A percentile compares a stretch with the other conserved stretches of the same genome.
These are phyloP conservation scores for Drosophila ficusphila DNA, from an alignment of 1,140 invertebrate species.

Conservation along the genomic window DNA sequence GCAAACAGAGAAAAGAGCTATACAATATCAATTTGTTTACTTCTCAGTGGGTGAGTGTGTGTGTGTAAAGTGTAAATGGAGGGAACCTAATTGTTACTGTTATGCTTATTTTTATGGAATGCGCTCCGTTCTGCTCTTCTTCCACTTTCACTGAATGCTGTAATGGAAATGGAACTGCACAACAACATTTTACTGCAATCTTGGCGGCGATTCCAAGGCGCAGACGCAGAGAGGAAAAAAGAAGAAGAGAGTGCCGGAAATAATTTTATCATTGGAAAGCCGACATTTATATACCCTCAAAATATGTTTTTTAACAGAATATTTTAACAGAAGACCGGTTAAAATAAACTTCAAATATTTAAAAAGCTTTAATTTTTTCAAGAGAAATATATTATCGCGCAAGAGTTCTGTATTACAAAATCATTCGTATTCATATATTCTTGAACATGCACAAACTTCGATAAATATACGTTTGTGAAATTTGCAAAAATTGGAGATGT, in stretches of 20 bases:
- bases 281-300: background rate
- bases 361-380: no score
- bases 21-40: conserved; percentile 17
- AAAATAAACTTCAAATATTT: no score
- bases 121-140: background rate
- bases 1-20: background rate
- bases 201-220: background rate
- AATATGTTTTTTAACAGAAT: no score
- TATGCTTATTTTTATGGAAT: conserved; percentile 5
- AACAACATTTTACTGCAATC: conserved; percentile 4
- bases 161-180: conserved; percentile 17
- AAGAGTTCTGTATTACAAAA: no score
- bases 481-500: no score
- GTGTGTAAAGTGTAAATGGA: background rate
- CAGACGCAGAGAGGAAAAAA: conserved; percentile 12
- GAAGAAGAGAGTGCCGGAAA: conserved; percentile 7
- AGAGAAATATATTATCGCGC: no score
- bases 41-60: background rate
- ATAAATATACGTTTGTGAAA: no score
- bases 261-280: no score
- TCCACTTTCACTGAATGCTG: conserved; percentile 37
- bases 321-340: no score
- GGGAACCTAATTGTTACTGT: background rate
- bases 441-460: no score
- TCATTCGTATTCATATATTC: no score